Evolutionary conservation across 2,113 vertebrate genomes (phyloP).

Genomic region (human): GRCh38 chr18:72469501-72470000

Average conservation of each 20-base stretch:
- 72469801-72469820: background rate
- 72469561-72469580: background rate
- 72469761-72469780: background rate
- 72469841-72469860: background rate
- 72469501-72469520: background rate
- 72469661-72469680: background rate
- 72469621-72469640: background rate
- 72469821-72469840: background rate
- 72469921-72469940: accelerated
- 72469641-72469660: too few species aligned
- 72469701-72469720: background rate
- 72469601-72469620: background rate
- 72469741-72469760: background rate
- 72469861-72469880: background rate
- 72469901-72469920: background rate
- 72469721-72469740: background rate
- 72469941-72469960: background rate
- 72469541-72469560: background rate
- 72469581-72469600: background rate
- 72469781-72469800: background rate
- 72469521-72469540: too few species aligned
- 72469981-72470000: accelerated
- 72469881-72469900: background rate
- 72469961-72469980: background rate
- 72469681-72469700: background rate